These are phyloP conservation scores for Heteronetta atricapilla DNA, from an alignment of 2,113 vertebrate species.

Conservation along the genomic window DNA sequence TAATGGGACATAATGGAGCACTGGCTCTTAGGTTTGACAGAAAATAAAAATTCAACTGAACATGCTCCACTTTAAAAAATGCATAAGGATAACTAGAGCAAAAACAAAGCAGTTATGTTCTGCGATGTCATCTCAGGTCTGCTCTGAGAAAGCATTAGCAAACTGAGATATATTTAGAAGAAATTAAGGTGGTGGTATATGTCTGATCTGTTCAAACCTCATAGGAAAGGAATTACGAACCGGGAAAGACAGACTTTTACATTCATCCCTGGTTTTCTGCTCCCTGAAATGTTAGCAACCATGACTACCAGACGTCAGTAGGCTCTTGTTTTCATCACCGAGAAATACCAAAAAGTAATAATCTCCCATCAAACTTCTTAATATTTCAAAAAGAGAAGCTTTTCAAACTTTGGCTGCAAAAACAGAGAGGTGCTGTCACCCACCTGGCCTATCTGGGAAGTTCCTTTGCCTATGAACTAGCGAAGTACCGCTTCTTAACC, in stretches of 20 bases:
- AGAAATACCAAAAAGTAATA: background rate
- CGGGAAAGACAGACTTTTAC: background rate
- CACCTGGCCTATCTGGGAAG: too few species aligned
- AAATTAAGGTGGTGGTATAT: slow-evolving; percentile 2
- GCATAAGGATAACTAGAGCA: slow-evolving; percentile 11
- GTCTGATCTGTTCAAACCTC: slow-evolving; percentile 14
- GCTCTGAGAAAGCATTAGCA: background rate
- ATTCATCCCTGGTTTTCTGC: background rate
- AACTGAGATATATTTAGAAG: slow-evolving; percentile 19
- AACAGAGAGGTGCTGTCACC: background rate
- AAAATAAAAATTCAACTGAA: slow-evolving; percentile 24
- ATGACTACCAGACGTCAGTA: slow-evolving; percentile 48
- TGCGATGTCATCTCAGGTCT: slow-evolving; percentile 7
- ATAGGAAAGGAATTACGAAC: background rate
- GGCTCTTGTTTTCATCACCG: slow-evolving; percentile 7
- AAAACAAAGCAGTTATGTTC: slow-evolving; percentile 2
- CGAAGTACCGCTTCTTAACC: background rate
- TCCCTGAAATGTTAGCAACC: slow-evolving; percentile 28
- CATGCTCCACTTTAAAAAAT: background rate
- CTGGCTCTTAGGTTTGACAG: background rate
- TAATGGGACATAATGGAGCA: slow-evolving; percentile 24
- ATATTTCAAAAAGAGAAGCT: background rate
- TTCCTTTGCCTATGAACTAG: background rate
- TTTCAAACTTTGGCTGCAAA: background rate
- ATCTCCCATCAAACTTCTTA: background rate